Base-by-base conservation (phyloP, 92 coral and sea anemone species). In the Paramuricea clavata region DNA sequence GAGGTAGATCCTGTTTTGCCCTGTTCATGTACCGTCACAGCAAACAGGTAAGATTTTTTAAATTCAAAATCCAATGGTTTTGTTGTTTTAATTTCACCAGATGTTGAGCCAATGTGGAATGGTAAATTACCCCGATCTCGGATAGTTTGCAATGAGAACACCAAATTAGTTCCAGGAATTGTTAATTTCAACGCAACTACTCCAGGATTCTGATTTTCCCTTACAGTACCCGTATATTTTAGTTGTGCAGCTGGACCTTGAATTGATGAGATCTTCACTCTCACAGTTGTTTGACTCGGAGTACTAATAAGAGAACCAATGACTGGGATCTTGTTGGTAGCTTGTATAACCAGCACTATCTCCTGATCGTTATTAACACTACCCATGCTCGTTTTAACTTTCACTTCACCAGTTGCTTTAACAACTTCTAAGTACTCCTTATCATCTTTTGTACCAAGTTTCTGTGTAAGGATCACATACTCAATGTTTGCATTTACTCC, bases 31-130 rank as follows among this genome's bases (percentile, higher is more conserved):
- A 68, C 82, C 7, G 44, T 60, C 2, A 79, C 59, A 6, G 84
- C 84, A 79, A 97, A 81, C 80, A 89, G 88, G 76, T 97, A 97
- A 22, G 92, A 93, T 69, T 88, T 93, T 52, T 85, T 91, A 27
- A 80, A 74, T 85, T 97, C 99, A 86, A 83, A 89, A 89, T 97
- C 95, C 89, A 97, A 83, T 5, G 62, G 33, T 54, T 78, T 84
- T 49, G 83, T 81, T 5, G 95, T 94, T 36, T 30, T 57, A n/a
- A 97, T 93, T 16, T 70, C 90, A 35, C 99, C 99, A 59, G 54
- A 6, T 15, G 54, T 6, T 36, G 84, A 33, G 41, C 34, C 73
- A 52, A 79, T 6, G 4, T 17, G 6, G 17, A 79, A 79, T 15
- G 84, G 84, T 27, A 79, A 1, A 32, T 39, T 41, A 25, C 59